Conservation (phyloP, 2,113 vertebrate genomes). For the Atherinomorus stipes region DNA sequence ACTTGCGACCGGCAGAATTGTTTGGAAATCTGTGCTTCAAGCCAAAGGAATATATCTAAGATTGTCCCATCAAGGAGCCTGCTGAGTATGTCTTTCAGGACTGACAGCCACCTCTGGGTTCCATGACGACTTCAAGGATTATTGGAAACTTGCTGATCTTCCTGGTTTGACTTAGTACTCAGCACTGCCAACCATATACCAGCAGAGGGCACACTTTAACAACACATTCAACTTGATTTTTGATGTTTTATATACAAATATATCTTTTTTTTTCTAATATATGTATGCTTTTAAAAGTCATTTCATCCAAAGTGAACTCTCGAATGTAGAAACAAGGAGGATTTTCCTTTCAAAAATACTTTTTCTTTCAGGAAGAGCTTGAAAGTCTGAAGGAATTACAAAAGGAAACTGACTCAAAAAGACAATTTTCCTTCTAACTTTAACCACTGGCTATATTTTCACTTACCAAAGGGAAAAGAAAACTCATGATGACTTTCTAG, state of each 20-base stretch:
- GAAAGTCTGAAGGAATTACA: background rate
- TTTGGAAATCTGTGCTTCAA: background rate
- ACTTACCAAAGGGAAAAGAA: too few relatives aligned
- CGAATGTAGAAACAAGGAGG: background rate
- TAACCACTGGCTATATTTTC: background rate
- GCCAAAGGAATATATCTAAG: background rate
- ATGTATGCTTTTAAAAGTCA: background rate
- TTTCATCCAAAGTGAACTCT: background rate
- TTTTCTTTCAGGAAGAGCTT: background rate
- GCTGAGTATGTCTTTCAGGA: background rate
- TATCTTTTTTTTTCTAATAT: too few relatives aligned
- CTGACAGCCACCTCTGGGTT: background rate
- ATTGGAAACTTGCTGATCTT: background rate
- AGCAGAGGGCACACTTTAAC: conserved; percentile 42
- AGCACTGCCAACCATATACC: background rate
- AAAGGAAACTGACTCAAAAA: background rate
- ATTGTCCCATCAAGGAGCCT: background rate
- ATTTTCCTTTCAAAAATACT: background rate
- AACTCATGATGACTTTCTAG: background rate
- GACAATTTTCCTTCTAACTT: background rate
- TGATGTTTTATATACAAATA: background rate
- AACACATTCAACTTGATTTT: background rate
- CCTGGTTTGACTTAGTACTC: background rate
- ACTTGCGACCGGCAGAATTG: background rate
- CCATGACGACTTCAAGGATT: background rate